Percentiles rank a stretch among this genome's conserved stretches.
These are phyloP conservation scores for Brachionus rotundiformis DNA, from an alignment of 1,140 invertebrate species.

Conservation along the genomic window DNA sequence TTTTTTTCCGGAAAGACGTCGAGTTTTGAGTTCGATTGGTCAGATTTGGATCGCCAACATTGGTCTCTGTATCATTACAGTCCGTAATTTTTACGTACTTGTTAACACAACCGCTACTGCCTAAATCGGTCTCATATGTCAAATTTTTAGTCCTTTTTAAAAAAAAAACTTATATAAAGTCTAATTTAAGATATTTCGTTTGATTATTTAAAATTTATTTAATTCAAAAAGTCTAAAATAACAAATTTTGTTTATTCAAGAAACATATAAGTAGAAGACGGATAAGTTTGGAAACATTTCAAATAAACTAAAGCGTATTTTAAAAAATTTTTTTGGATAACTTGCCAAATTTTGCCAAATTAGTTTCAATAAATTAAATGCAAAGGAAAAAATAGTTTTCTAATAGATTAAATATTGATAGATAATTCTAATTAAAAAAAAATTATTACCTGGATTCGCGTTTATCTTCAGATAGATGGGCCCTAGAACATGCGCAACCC, in stretches of 20 bases:
- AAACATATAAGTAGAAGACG: no score
- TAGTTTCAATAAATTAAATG: no score
- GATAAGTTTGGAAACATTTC: no score
- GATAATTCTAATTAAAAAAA: not conserved
- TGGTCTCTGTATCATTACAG: constrained; percentile 14
- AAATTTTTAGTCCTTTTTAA: constrained; percentile 2
- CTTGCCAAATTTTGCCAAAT: not conserved
- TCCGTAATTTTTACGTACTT: constrained; percentile 12
- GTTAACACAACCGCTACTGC: not conserved
- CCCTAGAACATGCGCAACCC: constrained; percentile 38
- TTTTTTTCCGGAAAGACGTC: not conserved
- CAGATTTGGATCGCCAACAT: not conserved
- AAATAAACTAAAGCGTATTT: not conserved
- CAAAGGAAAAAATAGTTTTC: no score
- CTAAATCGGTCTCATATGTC: not conserved
- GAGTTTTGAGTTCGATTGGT: not conserved
- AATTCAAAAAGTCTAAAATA: not conserved
- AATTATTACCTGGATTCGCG: constrained; percentile 2
- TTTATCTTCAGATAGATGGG: constrained; percentile 30
- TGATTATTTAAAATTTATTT: not conserved
- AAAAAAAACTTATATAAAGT: not conserved
- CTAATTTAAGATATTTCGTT: not conserved
- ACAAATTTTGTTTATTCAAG: not conserved
- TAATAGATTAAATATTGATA: no score
- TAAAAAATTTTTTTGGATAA: not conserved